A percentile compares a stretch with the other conserved stretches of the same genome.
Evolutionary conservation across 2,113 vertebrate genomes (phyloP).

Genomic region (Vireo altiloquus): DNA sequence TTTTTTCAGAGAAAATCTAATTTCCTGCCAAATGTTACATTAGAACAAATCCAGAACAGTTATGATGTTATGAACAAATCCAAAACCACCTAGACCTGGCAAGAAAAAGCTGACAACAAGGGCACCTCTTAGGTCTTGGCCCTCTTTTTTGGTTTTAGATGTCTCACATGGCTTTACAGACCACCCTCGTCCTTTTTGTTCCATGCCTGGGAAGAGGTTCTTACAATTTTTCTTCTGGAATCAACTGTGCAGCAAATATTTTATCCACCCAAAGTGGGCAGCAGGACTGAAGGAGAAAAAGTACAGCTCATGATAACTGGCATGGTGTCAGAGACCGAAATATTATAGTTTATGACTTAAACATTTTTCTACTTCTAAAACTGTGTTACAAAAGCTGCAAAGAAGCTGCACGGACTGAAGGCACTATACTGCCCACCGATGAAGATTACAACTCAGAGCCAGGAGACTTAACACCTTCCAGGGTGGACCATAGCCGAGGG

Average conservation of each 20-base stretch:
- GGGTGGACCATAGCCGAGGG: too few relatives aligned
- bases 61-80: neutral
- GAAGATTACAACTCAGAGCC: too few relatives aligned
- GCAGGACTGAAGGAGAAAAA: neutral
- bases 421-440: too few relatives aligned
- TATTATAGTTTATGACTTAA: too few relatives aligned
- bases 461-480: too few relatives aligned
- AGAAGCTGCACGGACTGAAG: too few relatives aligned
- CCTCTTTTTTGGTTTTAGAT: neutral
- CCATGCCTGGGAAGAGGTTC: neutral
- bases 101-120: neutral
- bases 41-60: neutral
- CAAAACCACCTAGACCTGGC: neutral
- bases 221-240: neutral
- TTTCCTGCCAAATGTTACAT: neutral
- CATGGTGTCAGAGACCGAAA: too few relatives aligned
- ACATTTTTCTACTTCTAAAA: too few relatives aligned
- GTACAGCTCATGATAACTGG: neutral
- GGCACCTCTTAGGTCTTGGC: neutral
- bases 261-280: neutral
- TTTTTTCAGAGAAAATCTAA: neutral
- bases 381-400: too few relatives aligned
- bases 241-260: neutral
- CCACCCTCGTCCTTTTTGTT: neutral
- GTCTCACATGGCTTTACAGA: neutral